Evolutionary conservation across 2,888 invertebrate genomes (phyloP), one percentile per base, ranked within the genome.

Genomic region (Pocota personata): DNA sequence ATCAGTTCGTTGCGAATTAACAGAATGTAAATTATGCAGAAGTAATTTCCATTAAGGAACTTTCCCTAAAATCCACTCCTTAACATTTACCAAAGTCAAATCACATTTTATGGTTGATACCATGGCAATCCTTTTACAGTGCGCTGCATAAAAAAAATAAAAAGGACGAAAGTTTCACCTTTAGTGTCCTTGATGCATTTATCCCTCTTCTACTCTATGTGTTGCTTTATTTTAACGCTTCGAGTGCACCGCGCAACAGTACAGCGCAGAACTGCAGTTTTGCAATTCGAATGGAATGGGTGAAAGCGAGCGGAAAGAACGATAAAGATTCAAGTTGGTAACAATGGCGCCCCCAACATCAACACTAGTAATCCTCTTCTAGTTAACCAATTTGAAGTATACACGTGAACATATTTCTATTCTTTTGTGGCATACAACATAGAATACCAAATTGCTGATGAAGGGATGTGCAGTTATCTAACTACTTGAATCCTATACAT

Each of bases 171-270:
- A 60, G 40, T 73, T 73, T 80, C 73, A 80, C 79, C 79, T 80
- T 73, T 73, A 50, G 66, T 80, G 79, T 60, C 73, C 79, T 80
- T 80, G 79, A 67, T 79, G 72, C 72, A 79, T 48, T 64, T 72
- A 57, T 72, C 48, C 62, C 27, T 37, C 5, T 19, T n/a, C 12
- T 7, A 5, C 12, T 24, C 16, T 30, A 10, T 66, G 46, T 48
- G 24, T 35, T 72, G 46, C 21, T 72, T 60, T 50, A 50, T 62
- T 43, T 30, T 16, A 19, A 24, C 30, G 4, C 46, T 43, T 30
- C 40, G 43, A 58, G 14, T 58, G 40, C 21, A 43, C 30, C 66
- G 37, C 27, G 27, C 21, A 19, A 5, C 24, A 24, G 24, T 3
- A 35, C 12, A 8, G 50, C 48, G 46, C 43, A 78, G 50, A 21